These are phyloP conservation scores for Accipiter virgatus DNA, from an alignment of 2,113 vertebrate genomes.

Conservation along the genomic window DNA sequence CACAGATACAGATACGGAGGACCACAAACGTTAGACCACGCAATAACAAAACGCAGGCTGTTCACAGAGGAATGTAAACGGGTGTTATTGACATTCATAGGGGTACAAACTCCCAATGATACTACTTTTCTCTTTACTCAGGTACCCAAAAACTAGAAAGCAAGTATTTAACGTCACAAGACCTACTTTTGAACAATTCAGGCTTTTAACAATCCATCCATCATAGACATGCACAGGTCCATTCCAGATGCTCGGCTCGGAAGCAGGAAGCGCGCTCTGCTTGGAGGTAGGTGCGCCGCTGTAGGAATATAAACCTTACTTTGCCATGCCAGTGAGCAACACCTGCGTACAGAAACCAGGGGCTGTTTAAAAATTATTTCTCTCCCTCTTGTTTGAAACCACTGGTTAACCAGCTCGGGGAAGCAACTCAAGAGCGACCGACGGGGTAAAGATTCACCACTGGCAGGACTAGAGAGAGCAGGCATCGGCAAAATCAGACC, in stretches of 20 bases:
- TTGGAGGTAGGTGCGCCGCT: background rate
- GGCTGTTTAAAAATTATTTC: background rate
- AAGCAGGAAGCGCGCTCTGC: background rate
- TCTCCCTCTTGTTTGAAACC: background rate
- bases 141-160: background rate
- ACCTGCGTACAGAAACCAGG: background rate
- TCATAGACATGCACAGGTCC: background rate
- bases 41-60: background rate
- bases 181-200: background rate
- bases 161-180: background rate
- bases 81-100: background rate
- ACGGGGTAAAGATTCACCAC: background rate
- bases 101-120: background rate
- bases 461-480: background rate
- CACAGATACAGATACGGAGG: background rate
- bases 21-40: background rate
- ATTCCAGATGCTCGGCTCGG: rapidly evolving
- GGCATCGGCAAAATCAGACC: rapidly evolving
- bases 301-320: background rate
- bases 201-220: background rate
- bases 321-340: background rate
- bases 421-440: background rate
- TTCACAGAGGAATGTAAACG: background rate
- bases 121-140: background rate
- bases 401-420: background rate